Conservation (phyloP, 2,797 vertebrate genomes). For the Melanotaenia parkinsoni region DNA sequence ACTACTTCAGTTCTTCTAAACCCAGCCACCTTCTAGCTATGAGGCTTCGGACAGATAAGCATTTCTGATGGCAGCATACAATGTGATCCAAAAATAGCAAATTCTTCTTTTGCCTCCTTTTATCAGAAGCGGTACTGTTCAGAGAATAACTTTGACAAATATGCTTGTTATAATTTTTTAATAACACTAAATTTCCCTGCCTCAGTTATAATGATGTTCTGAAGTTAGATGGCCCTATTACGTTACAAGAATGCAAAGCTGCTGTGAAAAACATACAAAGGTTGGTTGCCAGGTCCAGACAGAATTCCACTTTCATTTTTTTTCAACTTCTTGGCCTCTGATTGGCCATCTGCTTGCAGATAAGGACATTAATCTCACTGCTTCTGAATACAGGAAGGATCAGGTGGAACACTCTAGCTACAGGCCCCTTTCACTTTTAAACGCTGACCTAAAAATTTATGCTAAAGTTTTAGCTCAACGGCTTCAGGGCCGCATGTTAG, state of each 20-base stretch:
- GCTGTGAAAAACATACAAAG: no score
- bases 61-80: conserved; percentile 4
- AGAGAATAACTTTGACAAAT: background rate
- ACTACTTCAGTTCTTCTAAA: conserved; percentile 12
- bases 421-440: no score
- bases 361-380: no score
- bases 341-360: no score
- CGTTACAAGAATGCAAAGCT: background rate
- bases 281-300: no score
- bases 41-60: background rate
- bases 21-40: conserved; percentile 7
- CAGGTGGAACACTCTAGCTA: no score
- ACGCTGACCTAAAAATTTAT: no score
- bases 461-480: no score
- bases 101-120: background rate
- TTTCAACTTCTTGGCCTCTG: no score
- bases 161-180: background rate
- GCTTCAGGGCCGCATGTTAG: no score
- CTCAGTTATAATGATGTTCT: background rate
- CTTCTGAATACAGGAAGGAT: no score
- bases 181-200: background rate
- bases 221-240: background rate
- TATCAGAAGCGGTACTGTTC: conserved; percentile 1
- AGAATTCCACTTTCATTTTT: no score
- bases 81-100: background rate